phyloP scores from a whole-genome alignment of 1,140 invertebrate species.

The Diorhabda carinulata region DNA sequence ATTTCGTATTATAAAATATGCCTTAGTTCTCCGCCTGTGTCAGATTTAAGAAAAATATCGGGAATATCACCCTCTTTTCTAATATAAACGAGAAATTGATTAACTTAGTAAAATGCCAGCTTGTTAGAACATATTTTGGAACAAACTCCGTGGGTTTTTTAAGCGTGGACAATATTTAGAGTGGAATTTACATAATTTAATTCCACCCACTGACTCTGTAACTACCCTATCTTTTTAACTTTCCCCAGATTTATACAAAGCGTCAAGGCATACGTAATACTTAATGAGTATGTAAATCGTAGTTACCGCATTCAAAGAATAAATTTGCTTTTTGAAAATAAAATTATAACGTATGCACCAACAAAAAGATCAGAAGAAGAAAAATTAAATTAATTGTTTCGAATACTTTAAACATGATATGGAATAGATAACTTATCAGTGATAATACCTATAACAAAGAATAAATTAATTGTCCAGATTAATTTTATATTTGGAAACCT shows the following conservation, averaged over 20 bases:
- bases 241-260: neutral
- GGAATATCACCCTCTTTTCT: neutral
- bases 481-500: no score
- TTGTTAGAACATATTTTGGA: slow-evolving; percentile 1
- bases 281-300: neutral
- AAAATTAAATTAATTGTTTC: no score
- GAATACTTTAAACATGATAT: no score
- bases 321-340: no score
- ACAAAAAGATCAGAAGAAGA: no score
- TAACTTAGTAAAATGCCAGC: neutral
- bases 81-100: slow-evolving; percentile 1
- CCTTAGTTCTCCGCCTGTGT: no score
- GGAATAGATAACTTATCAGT: no score
- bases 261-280: neutral
- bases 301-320: no score
- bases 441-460: no score
- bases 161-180: neutral
- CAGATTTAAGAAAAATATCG: neutral
- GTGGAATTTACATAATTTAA: neutral
- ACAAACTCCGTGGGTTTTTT: neutral
- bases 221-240: neutral
- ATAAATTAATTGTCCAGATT: no score
- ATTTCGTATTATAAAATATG: no score
- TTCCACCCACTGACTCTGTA: neutral
- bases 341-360: no score